Evolutionary conservation across 2,797 vertebrate genomes (phyloP).

Genomic region (Centropyge bicolor): DNA sequence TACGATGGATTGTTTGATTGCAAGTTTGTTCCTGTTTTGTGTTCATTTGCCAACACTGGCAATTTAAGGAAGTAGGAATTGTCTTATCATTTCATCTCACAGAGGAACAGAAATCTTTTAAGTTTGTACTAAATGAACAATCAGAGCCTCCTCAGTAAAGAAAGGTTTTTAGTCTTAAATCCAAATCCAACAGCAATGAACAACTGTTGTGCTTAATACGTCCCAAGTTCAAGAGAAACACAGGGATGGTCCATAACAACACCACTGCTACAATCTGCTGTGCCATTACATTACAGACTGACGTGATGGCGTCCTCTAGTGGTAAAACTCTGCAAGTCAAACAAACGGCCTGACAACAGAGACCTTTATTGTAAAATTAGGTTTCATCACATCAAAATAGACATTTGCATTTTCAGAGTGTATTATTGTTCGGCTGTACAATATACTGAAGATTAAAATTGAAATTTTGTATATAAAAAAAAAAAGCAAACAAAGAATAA

Average conservation of each 20-base stretch:
- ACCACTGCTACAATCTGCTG: background rate
- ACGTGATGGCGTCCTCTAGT: conserved; percentile 68
- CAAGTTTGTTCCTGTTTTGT: background rate
- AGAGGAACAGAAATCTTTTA: background rate
- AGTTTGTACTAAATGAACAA: background rate
- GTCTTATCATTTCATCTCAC: background rate
- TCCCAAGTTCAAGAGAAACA: background rate
- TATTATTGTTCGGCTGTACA: conserved; percentile 61
- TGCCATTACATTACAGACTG: background rate
- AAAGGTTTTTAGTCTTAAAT: background rate
- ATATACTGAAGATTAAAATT: conserved; percentile 49
- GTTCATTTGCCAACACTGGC: too few relatives aligned
- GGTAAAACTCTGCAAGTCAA: conserved; percentile 42
- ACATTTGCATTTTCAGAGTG: conserved; percentile 37
- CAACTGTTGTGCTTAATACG: background rate
- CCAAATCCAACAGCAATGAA: conserved; percentile 10
- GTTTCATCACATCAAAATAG: conserved; percentile 52
- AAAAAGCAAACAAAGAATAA: background rate
- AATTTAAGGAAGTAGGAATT: background rate
- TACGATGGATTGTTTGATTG: background rate
- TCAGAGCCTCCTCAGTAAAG: background rate
- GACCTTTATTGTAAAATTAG: conserved; percentile 80
- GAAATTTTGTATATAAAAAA: conserved; percentile 15
- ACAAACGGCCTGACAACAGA: background rate
- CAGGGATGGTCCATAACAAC: background rate